Evolutionary conservation across 2,888 invertebrate species (phyloP).

Genomic region (Scaptomyza cyrtandrae): DNA sequence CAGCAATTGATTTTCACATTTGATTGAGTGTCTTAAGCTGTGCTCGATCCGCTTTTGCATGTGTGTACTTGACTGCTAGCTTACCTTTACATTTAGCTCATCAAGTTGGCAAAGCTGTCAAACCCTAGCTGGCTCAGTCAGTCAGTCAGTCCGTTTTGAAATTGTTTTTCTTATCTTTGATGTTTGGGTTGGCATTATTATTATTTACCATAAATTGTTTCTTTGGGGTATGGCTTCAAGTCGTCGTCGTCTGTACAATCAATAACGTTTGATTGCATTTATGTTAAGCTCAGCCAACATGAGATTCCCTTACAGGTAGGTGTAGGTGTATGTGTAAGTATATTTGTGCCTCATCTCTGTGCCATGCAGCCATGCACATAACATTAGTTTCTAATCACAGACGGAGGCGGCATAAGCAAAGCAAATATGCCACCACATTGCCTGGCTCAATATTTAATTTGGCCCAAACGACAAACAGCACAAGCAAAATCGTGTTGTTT

Average conservation of each 20-base stretch:
- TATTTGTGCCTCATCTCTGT: slow-evolving; percentile 14
- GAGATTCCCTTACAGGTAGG: not conserved
- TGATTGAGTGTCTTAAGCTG: slow-evolving; percentile 63
- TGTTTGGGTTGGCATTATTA: slow-evolving; percentile 25
- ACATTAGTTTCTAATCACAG: slow-evolving; percentile 58
- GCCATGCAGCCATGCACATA: slow-evolving; percentile 17
- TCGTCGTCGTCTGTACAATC: slow-evolving; percentile 9
- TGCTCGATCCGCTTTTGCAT: slow-evolving; percentile 14
- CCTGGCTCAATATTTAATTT: slow-evolving; percentile 66
- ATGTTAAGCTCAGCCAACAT: not conserved
- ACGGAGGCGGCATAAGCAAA: slow-evolving; percentile 21
- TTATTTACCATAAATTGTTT: slow-evolving; percentile 50
- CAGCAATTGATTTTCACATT: slow-evolving; percentile 60
- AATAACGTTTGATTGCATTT: slow-evolving; percentile 15
- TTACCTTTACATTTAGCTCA: slow-evolving; percentile 32
- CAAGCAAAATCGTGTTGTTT: slow-evolving; percentile 32
- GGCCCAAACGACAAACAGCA: slow-evolving; percentile 21
- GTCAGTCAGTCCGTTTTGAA: not conserved
- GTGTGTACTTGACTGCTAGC: slow-evolving; percentile 22
- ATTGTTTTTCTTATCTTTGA: slow-evolving; percentile 36
- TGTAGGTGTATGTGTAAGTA: not conserved
- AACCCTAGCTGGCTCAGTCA: slow-evolving; percentile 14
- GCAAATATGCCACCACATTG: slow-evolving; percentile 49
- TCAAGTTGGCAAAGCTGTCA: slow-evolving; percentile 39
- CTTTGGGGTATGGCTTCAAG: slow-evolving; percentile 29